Evolutionary conservation across 2,888 invertebrate species (phyloP), one percentile per base, ranked within the genome.

Genomic region (Leptopilina myrica): DNA sequence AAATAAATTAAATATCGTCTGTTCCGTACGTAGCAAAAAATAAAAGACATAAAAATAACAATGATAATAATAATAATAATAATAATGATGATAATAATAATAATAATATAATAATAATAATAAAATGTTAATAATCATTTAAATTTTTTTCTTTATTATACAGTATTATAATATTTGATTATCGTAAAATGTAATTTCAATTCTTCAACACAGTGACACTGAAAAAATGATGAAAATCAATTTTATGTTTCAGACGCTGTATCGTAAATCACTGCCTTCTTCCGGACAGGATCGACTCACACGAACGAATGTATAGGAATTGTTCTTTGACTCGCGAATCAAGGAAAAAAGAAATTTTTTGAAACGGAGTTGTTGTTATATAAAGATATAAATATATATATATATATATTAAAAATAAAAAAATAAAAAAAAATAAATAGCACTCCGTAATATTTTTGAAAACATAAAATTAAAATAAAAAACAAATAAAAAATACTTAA

Each of bases 251-350:
- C 56, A 73, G 73, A 73, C 73, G 56, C 73, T 56, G 73, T 33
- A 64, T 64, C 15, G 26, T 26, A 26, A 69, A 73, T 73, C 26
- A 73, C 26, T 53, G 56, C 73, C 73, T 73, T 73, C 56, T 73
- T 20, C 56, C 53, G 53, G 73, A 33, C 73, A 73, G 73, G 56
- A 73, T 73, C 73, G 73, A 73, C 56, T 73, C 56, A 53, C 56
- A 26, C 56, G 33, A 73, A 73, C 73, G 73, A 73, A 73, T 73
- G 73, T 73, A 73, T 53, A 73, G 73, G 73, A 73, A 73, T 73
- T 73, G 73, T 56, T 73, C 69, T 69, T 69, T 53, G n/a, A 56
- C 73, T 73, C 73, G 73, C 73, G 73, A 73, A 73, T 73, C 73
- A 73, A 73, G 73, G 73, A 33, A 73, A 73, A 73, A 69, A 69